phyloP scores from a whole-genome alignment of 1,140 invertebrate species.

The Formica exsecta region DNA sequence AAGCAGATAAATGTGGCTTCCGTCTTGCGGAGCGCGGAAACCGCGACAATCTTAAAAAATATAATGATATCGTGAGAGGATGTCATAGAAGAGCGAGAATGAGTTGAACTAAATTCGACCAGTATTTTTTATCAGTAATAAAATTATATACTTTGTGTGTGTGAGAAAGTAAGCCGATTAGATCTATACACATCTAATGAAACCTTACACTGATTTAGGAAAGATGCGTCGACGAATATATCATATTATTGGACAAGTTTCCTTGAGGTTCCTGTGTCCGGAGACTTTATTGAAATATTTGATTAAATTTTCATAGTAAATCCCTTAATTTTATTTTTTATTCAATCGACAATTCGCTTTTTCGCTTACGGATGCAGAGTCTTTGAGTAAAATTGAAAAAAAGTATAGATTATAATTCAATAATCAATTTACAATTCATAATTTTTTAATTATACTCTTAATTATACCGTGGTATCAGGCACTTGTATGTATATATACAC shows the following conservation, averaged over 20 bases:
- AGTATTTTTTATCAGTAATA: conserved; percentile 55
- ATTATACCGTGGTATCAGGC: background rate
- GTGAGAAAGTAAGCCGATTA: conserved; percentile 59
- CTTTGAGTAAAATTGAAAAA: too few species aligned
- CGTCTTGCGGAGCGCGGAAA: conserved; percentile 27
- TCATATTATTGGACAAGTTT: background rate
- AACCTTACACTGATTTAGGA: conserved; percentile 46
- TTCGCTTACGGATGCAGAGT: too few species aligned
- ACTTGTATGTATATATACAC: background rate
- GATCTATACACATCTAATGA: conserved; percentile 25
- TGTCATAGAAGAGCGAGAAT: conserved; percentile 15
- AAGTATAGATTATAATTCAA: background rate
- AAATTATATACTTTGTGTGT: conserved; percentile 56
- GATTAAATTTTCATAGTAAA: background rate
- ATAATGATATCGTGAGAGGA: background rate
- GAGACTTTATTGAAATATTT: background rate
- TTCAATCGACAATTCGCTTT: background rate
- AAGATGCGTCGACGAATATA: background rate
- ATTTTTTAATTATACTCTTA: background rate
- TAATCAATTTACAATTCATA: background rate
- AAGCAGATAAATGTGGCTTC: conserved; percentile 67
- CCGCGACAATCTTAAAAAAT: background rate
- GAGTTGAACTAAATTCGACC: conserved; percentile 26
- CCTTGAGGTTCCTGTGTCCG: background rate
- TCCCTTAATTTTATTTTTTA: background rate